Conservation (phyloP, 2,797 vertebrate genomes). For the Mastacembelus armatus region DNA sequence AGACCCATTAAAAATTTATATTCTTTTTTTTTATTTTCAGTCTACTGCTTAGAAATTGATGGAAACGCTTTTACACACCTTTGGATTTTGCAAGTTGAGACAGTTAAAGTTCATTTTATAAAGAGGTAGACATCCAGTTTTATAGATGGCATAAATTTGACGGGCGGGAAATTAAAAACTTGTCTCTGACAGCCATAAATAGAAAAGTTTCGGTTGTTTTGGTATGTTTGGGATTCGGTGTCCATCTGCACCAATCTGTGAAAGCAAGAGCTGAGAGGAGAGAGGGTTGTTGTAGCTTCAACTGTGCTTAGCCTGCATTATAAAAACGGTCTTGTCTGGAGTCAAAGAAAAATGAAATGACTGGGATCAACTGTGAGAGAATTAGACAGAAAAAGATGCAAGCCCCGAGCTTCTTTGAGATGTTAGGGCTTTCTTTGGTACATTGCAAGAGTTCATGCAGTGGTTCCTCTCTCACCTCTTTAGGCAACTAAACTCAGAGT, state of each 20-base stretch:
- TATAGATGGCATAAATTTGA: conserved; percentile 36
- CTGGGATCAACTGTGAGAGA: conserved; percentile 20
- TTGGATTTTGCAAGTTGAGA: conserved; percentile 42
- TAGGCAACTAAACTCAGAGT: conserved; percentile 34
- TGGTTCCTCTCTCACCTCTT: conserved; percentile 6
- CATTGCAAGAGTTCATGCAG: conserved; percentile 17
- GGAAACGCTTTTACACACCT: conserved; percentile 33
- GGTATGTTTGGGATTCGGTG: conserved; percentile 28
- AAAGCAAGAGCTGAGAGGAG: conserved; percentile 13
- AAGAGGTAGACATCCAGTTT: conserved; percentile 24
- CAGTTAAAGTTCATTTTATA: conserved; percentile 32
- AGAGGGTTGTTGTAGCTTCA: conserved; percentile 7
- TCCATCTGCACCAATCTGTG: conserved; percentile 51
- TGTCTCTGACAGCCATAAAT: conserved; percentile 36
- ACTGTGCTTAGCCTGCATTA: conserved; percentile 11
- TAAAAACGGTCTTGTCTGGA: not conserved
- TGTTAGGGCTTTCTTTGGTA: conserved; percentile 16
- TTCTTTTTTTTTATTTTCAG: conserved; percentile 50
- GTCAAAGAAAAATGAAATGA: conserved; percentile 13
- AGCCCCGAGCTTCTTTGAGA: conserved; percentile 19
- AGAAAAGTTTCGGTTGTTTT: conserved; percentile 32
- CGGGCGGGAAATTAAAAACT: conserved; percentile 49
- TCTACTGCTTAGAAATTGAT: conserved; percentile 43
- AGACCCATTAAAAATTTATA: conserved; percentile 42
- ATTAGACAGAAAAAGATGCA: conserved; percentile 10